Evolutionary conservation across 2,888 invertebrate genomes (phyloP).

Genomic region (Ischnura elegans): DNA sequence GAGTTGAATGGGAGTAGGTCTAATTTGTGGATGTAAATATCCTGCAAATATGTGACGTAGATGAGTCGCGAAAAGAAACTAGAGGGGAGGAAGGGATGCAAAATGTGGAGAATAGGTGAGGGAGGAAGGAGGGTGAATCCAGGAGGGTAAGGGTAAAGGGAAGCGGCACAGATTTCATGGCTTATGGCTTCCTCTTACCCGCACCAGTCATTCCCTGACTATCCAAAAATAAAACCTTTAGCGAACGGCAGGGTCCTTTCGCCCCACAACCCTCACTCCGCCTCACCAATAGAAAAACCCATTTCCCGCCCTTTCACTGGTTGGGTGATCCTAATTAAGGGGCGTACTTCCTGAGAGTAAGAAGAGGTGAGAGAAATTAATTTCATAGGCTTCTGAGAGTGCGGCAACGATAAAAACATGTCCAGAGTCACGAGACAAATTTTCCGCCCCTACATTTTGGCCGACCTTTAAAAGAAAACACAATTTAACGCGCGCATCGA

Average conservation of each 20-base stretch:
- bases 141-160: not conserved
- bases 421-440: too few relatives aligned
- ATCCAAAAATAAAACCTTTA: slow-evolving; percentile 15
- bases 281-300: not conserved
- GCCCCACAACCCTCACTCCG: not conserved
- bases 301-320: not conserved
- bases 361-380: too few relatives aligned
- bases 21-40: too few relatives aligned
- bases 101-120: not conserved
- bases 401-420: too few relatives aligned
- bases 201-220: not conserved
- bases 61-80: not conserved
- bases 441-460: too few relatives aligned
- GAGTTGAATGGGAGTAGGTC: too few relatives aligned
- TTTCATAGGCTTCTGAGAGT: too few relatives aligned
- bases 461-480: too few relatives aligned
- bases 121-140: not conserved
- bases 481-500: too few relatives aligned
- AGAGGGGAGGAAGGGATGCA: not conserved
- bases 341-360: not conserved
- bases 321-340: not conserved
- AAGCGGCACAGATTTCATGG: slow-evolving; percentile 17
- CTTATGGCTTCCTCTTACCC: slow-evolving; percentile 18
- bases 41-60: too few relatives aligned
- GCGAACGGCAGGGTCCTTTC: not conserved